Percentiles rank a stretch among this genome's conserved stretches.
phyloP scores from a whole-genome alignment of 2,888 invertebrate genomes.

The Heliconius aoede region DNA sequence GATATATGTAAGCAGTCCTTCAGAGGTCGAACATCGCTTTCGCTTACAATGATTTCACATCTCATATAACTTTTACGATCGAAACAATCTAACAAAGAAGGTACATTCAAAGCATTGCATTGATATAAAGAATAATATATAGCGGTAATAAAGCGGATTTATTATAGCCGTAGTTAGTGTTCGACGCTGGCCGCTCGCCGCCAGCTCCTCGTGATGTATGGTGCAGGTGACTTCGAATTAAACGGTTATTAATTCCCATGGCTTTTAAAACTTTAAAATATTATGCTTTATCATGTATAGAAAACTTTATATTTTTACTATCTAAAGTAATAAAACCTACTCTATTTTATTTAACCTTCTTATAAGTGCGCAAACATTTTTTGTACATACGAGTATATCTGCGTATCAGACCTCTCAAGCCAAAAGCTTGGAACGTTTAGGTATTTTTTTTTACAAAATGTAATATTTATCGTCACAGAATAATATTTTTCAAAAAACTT shows the following conservation, averaged over 20 bases:
- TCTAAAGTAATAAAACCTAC: background rate
- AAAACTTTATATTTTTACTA: background rate
- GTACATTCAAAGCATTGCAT: constrained; percentile 28
- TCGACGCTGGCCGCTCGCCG: constrained; percentile 17
- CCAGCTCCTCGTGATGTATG: constrained; percentile 32
- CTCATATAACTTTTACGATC: constrained; percentile 27
- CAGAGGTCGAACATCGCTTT: no score
- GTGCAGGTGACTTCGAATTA: constrained; percentile 40
- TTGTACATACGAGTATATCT: background rate
- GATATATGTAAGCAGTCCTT: no score
- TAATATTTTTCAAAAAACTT: no score
- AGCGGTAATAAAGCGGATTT: constrained; percentile 44
- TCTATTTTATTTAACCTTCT: background rate
- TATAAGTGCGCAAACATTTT: background rate
- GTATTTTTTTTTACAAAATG: no score
- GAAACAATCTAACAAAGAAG: constrained; percentile 36
- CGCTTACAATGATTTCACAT: constrained; percentile 29
- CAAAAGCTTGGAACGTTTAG: no score
- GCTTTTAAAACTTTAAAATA: background rate
- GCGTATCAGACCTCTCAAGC: background rate
- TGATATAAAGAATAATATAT: constrained; percentile 41
- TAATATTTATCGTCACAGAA: no score
- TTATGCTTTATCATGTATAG: background rate
- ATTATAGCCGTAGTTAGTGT: constrained; percentile 44
- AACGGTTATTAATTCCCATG: constrained; percentile 6